Base-by-base conservation (phyloP, 53 echinoderm and acorn worm genomes). In the Zoroaster sp. region DNA sequence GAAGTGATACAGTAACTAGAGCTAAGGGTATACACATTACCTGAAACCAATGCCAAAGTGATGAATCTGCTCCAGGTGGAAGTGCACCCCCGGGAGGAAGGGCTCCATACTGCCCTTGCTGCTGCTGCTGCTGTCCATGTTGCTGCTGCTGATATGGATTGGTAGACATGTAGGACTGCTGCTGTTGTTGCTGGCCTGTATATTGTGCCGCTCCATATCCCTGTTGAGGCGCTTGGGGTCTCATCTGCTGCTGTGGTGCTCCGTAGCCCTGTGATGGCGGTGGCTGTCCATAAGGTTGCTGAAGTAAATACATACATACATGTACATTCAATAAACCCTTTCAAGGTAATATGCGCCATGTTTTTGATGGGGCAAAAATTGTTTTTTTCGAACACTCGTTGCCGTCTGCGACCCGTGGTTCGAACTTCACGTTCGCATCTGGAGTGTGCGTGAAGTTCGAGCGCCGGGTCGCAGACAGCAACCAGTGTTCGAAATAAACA, bases 21-120 rank as follows among this genome's bases (percentile, higher is more conserved):
- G 15, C 4, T 0, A 0, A 54, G 33, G 37, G 47, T 13, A 85
- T 80, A 38, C 30, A 51, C 23, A 59, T 94, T 70, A 96, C 96
- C 89, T 93, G 90, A 88, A 96, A 96, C 96, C 96, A 96, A 30
- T 90, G 79, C 96, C 96, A 96, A 11, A 96, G 78, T 30, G 77
- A 88, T 86, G 94, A 91, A 76, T 96, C 94, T 91, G 86, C 96
- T 70, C 91, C 91, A 33, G 93, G 93, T 9, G 94, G 89, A 33
- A 69, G 40, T 69, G 37, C 73, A 35, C 90, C 92, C 32, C 73
- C 69, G 47, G 65, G 52, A 13, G 87, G 34, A 54, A 77, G 85
- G 85, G 80, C 87, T 35, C 92, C 88, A 75, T 88, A 92, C 42
- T 87, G 43, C 33, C 40, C 55, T 28, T 55, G 37, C 42, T 87